Percentiles rank a stretch among this genome's conserved stretches.
Evolutionary conservation across 2,888 invertebrate genomes (phyloP).

Genomic region (Agonum fuliginosum): DNA sequence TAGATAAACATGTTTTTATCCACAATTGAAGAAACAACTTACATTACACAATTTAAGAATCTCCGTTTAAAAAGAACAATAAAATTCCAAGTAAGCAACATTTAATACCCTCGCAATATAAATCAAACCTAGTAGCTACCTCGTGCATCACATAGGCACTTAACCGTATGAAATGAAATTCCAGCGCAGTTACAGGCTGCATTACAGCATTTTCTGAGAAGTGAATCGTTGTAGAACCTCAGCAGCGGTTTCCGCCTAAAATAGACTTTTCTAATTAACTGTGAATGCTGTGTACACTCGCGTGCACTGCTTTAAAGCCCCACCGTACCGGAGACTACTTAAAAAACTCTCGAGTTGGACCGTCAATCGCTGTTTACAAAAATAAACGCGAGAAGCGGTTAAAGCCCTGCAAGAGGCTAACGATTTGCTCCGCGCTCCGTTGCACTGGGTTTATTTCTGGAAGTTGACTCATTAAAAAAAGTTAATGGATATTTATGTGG

Average conservation of each 20-base stretch:
- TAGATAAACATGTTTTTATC: too few species aligned
- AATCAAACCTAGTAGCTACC: not conserved
- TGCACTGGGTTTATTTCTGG: slow-evolving; percentile 16
- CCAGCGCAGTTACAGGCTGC: not conserved
- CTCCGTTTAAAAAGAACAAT: not conserved
- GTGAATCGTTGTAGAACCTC: not conserved
- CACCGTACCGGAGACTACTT: not conserved
- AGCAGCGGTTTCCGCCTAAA: not conserved
- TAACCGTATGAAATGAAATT: slow-evolving; percentile 8
- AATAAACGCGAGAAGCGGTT: slow-evolving; percentile 32
- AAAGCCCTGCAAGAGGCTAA: not conserved
- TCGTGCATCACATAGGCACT: not conserved
- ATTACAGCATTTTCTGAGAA: not conserved
- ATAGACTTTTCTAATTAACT: slow-evolving; percentile 46
- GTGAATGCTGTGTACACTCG: slow-evolving; percentile 26
- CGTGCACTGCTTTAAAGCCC: not conserved
- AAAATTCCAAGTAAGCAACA: not conserved
- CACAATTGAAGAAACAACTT: too few species aligned
- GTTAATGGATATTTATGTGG: slow-evolving; percentile 12
- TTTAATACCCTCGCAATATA: not conserved
- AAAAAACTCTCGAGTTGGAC: slow-evolving; percentile 13
- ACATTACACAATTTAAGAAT: too few species aligned
- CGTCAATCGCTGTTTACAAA: slow-evolving; percentile 39
- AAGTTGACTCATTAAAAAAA: slow-evolving; percentile 42
- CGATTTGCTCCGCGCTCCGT: slow-evolving; percentile 2